A percentile compares a stretch with the other conserved stretches of the same genome.
These are phyloP conservation scores for Dasyurus viverrinus DNA, from an alignment of 2,113 vertebrate species.

Conservation along the genomic window DNA sequence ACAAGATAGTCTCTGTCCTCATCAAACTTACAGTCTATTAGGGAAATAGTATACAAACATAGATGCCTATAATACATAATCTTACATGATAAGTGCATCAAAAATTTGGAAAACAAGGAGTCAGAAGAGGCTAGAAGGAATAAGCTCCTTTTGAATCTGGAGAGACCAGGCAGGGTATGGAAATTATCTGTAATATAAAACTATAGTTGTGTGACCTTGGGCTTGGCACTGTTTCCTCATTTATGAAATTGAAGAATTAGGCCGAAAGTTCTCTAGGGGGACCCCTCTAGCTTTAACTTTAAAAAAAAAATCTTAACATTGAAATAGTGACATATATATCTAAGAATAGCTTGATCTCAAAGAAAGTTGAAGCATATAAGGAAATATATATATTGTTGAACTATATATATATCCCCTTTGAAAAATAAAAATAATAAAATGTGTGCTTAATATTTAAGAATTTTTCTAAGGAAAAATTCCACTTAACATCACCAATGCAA, in stretches of 20 bases:
- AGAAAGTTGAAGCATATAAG: neutral
- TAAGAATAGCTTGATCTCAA: neutral
- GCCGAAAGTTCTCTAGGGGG: neutral
- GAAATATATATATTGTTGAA: too few relatives aligned
- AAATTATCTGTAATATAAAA: neutral
- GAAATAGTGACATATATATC: neutral
- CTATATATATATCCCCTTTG: neutral
- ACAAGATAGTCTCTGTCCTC: neutral
- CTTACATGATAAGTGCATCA: neutral
- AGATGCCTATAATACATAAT: neutral
- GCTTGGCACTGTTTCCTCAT: neutral
- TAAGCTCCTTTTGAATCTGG: neutral
- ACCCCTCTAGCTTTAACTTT: neutral
- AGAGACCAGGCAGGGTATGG: neutral
- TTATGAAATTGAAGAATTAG: neutral
- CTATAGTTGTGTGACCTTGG: neutral
- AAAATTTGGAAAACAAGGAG: neutral
- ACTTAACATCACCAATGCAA: neutral
- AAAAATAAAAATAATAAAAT: neutral
- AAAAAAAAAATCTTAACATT: neutral
- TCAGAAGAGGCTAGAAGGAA: neutral
- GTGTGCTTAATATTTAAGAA: neutral
- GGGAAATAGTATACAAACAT: neutral
- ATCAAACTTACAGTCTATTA: neutral
- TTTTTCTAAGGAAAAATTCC: neutral